A percentile compares a stretch with the other conserved stretches of the same genome.
Conservation (phyloP, 2,113 vertebrate species). For the Triplophysa dalaica region DNA sequence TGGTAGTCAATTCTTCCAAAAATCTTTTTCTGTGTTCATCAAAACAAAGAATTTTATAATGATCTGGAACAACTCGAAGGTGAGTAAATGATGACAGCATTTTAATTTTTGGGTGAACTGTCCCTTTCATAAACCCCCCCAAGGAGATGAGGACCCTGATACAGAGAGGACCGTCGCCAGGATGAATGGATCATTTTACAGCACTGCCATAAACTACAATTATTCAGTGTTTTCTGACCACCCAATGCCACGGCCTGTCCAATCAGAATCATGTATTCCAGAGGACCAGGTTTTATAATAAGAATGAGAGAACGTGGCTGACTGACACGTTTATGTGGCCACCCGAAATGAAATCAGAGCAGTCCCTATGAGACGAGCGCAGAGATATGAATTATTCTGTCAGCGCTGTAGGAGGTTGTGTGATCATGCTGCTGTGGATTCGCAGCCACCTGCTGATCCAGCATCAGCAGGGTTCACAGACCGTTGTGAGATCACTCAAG, state of each 20-base stretch:
- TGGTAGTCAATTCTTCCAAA: too few relatives aligned
- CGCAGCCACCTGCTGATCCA: conserved; percentile 9
- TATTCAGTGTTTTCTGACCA: too few relatives aligned
- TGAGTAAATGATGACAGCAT: too few relatives aligned
- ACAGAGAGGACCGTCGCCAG: too few relatives aligned
- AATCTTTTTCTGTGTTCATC: too few relatives aligned
- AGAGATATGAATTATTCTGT: conserved; percentile 38
- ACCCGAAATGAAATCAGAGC: conserved; percentile 41
- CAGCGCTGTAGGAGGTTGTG: conserved; percentile 1
- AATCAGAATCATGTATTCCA: neutral
- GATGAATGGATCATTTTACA: neutral
- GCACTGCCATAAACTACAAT: neutral
- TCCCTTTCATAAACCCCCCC: too few relatives aligned
- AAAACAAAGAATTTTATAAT: too few relatives aligned
- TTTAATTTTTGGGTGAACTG: too few relatives aligned
- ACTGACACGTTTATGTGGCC: conserved; percentile 27
- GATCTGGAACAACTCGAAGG: too few relatives aligned
- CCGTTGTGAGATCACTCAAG: conserved; percentile 17
- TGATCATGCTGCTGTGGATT: conserved; percentile 27
- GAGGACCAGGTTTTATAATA: neutral
- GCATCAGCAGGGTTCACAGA: neutral
- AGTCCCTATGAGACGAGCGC: conserved; percentile 23
- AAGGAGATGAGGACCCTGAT: too few relatives aligned
- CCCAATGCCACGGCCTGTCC: neutral
- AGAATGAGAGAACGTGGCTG: neutral